phyloP scores from a whole-genome alignment of 2,797 vertebrate genomes.

The Danio aesculapii region DNA sequence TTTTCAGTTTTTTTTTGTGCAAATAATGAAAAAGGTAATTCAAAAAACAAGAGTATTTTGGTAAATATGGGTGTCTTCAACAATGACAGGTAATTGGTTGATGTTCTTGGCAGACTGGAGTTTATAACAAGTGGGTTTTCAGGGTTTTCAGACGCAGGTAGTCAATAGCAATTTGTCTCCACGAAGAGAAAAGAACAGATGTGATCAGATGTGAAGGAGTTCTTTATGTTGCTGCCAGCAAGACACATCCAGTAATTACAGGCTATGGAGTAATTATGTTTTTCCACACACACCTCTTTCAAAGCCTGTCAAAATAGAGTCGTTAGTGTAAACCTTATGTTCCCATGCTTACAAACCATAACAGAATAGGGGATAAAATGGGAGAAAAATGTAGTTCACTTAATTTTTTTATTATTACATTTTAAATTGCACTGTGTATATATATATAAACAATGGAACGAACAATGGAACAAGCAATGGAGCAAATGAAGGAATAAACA shows the following conservation, averaged over 20 bases:
- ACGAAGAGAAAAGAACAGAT: slow-evolving; percentile 26
- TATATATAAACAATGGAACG: no score
- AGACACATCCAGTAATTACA: slow-evolving; percentile 48
- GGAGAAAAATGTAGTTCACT: not conserved
- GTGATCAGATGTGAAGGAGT: slow-evolving; percentile 38
- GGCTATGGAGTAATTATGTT: slow-evolving; percentile 42
- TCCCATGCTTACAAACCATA: not conserved
- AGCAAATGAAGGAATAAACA: no score
- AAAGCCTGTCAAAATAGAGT: slow-evolving; percentile 50
- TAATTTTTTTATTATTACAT: no score
- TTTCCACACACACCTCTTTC: slow-evolving; percentile 38
- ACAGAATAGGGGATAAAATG: not conserved
- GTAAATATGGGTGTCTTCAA: slow-evolving; percentile 3
- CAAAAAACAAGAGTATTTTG: slow-evolving; percentile 6
- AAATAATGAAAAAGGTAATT: not conserved
- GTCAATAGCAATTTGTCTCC: slow-evolving; percentile 13
- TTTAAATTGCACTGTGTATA: no score
- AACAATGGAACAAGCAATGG: no score
- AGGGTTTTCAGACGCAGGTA: slow-evolving; percentile 40
- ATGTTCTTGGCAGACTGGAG: slow-evolving; percentile 36
- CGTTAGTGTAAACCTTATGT: slow-evolving; percentile 5
- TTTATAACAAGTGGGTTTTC: slow-evolving; percentile 47
- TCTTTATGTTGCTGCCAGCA: slow-evolving; percentile 42
- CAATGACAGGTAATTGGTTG: slow-evolving; percentile 23
- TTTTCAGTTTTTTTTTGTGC: not conserved